Base-by-base conservation (phyloP, 2,888 invertebrate genomes). In the Gisinianus flammeolus region DNA sequence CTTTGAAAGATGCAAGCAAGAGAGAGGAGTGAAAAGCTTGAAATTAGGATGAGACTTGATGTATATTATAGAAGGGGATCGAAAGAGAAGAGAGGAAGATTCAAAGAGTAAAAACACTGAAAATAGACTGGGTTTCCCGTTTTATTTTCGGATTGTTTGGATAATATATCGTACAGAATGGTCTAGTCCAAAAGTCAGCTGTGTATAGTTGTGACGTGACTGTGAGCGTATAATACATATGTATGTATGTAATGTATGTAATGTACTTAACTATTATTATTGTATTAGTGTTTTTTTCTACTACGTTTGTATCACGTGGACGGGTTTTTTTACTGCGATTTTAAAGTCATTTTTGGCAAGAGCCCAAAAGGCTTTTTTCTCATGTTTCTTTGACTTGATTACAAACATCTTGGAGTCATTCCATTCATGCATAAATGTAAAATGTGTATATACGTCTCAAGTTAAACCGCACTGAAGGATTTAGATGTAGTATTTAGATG, bases 91-190 rank as follows among this genome's bases (percentile, higher is more conserved):
- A 24, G 22, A 24, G 62, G 28, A 26, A 28, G 30, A 30, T 58
- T 22, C n/a, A n/a, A n/a, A n/a, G n/a, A n/a, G n/a, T n/a, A n/a
- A n/a, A n/a, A n/a, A n/a, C n/a, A n/a, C n/a, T n/a, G n/a, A 35
- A 74, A 74, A 64, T 64, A 74, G 35, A 64, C 33, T 24, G 62
- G 74, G 44, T 19, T 44, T 64, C 26, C 52, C 74, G 10, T 24
- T 28, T 62, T 78, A 78, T 78, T 78, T 78, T 78, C 68, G 69
- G 74, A 56, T 54, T 28, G 28, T 73, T 68, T 70, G 44, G 22
- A n/a, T 35, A 72, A 69, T 22, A 35, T 33, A 33, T 35, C 30
- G n/a, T n/a, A n/a, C n/a, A n/a, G n/a, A n/a, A n/a, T n/a, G n/a
- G n/a, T n/a, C n/a, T n/a, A n/a, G n/a, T n/a, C n/a, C n/a, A n/a